Evolutionary conservation across 2,797 vertebrate species (phyloP).

Genomic region (Spatula versicolor): DNA sequence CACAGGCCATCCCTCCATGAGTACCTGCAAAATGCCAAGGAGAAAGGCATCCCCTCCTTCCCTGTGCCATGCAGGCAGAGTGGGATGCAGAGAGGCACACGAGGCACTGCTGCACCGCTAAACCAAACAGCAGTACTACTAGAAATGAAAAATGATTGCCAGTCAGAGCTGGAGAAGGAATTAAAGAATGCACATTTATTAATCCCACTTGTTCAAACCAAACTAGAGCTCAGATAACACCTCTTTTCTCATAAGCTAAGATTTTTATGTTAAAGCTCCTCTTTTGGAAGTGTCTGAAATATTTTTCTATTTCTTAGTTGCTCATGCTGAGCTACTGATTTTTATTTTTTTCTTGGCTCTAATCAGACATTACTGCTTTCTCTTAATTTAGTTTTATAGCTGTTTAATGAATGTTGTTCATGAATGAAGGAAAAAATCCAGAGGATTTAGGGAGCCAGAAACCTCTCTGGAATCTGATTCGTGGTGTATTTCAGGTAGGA

Average conservation of each 20-base stretch:
- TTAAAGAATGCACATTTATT: constrained; percentile 20
- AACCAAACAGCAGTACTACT: background rate
- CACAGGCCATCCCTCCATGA: background rate
- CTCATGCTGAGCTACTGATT: constrained; percentile 39
- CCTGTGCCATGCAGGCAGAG: background rate
- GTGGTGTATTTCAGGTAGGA: constrained; percentile 9
- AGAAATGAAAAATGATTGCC: background rate
- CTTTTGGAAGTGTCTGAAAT: constrained; percentile 26
- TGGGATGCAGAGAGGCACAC: background rate
- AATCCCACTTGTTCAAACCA: constrained; percentile 11
- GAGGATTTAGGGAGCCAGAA: constrained; percentile 14
- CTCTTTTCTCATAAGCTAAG: background rate
- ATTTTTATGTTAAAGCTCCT: constrained; percentile 11
- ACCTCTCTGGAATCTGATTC: background rate
- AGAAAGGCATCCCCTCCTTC: background rate
- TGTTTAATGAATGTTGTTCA: constrained; percentile 38
- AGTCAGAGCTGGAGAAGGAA: background rate
- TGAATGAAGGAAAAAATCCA: background rate
- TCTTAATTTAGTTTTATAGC: constrained; percentile 55
- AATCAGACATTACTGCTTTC: constrained; percentile 54
- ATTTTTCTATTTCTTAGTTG: constrained; percentile 34
- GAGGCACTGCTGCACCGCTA: fast-evolving
- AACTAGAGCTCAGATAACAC: constrained; percentile 14
- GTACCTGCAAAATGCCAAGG: fast-evolving
- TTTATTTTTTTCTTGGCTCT: background rate